These are phyloP conservation scores for Pocillopora damicornis DNA, from an alignment of 64 coral and sea anemone genomes.

Conservation along the genomic window DNA sequence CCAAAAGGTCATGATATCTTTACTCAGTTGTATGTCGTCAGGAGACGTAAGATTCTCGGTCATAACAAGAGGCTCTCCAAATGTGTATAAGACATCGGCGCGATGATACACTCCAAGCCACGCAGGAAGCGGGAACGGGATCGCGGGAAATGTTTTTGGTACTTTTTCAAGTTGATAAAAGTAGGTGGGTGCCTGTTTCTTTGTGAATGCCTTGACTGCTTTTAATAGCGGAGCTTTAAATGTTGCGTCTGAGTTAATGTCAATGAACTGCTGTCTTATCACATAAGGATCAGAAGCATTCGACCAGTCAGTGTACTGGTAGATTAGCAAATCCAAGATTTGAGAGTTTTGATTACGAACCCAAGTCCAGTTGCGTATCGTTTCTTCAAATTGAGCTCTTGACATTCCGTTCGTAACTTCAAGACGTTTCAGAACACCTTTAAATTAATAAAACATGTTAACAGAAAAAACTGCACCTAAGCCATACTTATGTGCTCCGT, in stretches of 20 bases:
- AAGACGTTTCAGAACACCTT: constrained; percentile 60
- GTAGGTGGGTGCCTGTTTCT: constrained; percentile 31
- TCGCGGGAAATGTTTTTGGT: not conserved
- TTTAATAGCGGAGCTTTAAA: constrained; percentile 67
- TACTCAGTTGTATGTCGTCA: constrained; percentile 6
- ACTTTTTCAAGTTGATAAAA: constrained; percentile 47
- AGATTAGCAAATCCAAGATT: constrained; percentile 47
- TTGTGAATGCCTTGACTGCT: constrained; percentile 64
- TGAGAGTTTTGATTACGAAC: constrained; percentile 45
- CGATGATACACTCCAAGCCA: constrained; percentile 37
- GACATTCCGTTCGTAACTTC: constrained; percentile 44
- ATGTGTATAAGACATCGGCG: constrained; percentile 21
- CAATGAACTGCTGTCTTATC: constrained; percentile 50
- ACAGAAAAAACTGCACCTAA: not conserved
- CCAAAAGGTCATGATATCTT: constrained; percentile 30
- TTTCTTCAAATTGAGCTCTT: constrained; percentile 12
- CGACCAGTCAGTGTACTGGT: constrained; percentile 68
- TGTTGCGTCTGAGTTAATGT: constrained; percentile 56
- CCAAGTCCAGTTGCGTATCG: constrained; percentile 51
- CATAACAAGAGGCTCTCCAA: constrained; percentile 8
- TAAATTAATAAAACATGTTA: not conserved
- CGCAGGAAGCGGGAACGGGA: not conserved
- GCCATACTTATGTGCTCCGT: too few relatives aligned
- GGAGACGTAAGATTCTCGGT: not conserved
- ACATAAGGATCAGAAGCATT: constrained; percentile 51